Base-by-base conservation (phyloP, 2,797 vertebrate species). In the Oreortyx pictus region DNA sequence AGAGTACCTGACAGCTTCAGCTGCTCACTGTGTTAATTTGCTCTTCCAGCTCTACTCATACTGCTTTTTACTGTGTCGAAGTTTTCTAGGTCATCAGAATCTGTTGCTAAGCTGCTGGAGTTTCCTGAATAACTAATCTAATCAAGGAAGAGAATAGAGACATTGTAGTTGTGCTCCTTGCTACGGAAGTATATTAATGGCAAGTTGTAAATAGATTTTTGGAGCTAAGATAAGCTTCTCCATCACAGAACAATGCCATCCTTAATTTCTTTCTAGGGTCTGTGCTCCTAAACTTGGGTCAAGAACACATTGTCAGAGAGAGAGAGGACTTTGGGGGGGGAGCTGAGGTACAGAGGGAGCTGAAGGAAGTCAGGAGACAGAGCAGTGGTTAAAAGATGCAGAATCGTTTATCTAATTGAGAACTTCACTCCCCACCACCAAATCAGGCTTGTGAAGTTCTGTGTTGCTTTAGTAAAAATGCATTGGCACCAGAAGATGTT, bases 31-130 rank as follows among this genome's bases (percentile, higher is more conserved):
- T 6, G 0, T 14, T 13, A 2, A 11, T 31, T 35, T 31, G 35
- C 14, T 12, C 9, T 64, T 85, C 67, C 72, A 52, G 20, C 52
- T 73, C 60, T 57, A 35, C 41, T 27, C 3, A 5, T 2, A 7
- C 3, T 37, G 20, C 75, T 77, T 82, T 82, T 27, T 25, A 33
- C 33, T 29, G 41, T 11, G n/a, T 33, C 79, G 82, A 41, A 33
- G 71, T 76, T 95, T 95, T 96, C 57, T 86, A 80, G 95, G 95
- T 94, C 94, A 91, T 71, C 71, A 92, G 71, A 76, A 67, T 35
- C 39, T 64, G 88, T 91, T 93, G 91, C 91, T 96, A 93, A 88
- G 95, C 92, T 95, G 91, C 92, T 89, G 66, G 67, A 54, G 60
- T 64, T 89, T 35, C 39, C 89, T 46, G 74, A 73, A 22, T 70